These are phyloP conservation scores for Heloderma charlesbogerti DNA, from an alignment of 2,113 vertebrate species.

Conservation along the genomic window DNA sequence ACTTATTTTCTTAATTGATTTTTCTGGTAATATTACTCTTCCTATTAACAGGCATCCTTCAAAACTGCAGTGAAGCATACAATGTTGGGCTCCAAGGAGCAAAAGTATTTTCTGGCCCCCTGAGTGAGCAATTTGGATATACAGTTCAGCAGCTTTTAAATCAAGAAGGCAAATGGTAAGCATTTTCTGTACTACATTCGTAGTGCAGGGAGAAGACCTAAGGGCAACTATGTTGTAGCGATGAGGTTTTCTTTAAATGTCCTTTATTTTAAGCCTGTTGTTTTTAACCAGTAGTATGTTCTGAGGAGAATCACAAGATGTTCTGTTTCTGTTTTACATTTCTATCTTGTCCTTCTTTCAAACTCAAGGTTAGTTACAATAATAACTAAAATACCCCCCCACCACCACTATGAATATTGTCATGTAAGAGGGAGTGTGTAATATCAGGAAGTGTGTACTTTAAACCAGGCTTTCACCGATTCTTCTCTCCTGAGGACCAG, in stretches of 20 bases:
- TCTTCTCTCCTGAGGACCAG: not conserved
- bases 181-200: conserved; percentile 17
- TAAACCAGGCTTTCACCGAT: not conserved
- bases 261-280: rapidly evolving
- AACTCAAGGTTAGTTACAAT: not conserved
- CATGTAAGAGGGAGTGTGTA: not conserved
- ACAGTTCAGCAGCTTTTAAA: conserved; percentile 86
- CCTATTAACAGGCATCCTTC: conserved; percentile 74
- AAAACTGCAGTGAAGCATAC: conserved; percentile 80
- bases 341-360: not conserved
- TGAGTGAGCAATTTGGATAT: conserved; percentile 89
- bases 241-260: not conserved
- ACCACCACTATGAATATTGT: not conserved
- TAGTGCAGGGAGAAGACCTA: conserved; percentile 2
- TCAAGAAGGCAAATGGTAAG: conserved; percentile 90
- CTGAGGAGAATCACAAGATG: not conserved
- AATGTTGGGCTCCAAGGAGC: conserved; percentile 86
- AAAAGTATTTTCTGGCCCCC: conserved; percentile 86
- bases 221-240: not conserved
- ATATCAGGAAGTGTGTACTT: not conserved
- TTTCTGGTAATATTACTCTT: conserved; percentile 58
- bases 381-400: not conserved
- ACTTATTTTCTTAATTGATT: conserved; percentile 51
- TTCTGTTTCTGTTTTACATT: not conserved
- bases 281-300: not conserved